These are phyloP conservation scores for Lepilemur septentrionalis DNA, from an alignment of 2,797 vertebrate species.

Conservation along the genomic window DNA sequence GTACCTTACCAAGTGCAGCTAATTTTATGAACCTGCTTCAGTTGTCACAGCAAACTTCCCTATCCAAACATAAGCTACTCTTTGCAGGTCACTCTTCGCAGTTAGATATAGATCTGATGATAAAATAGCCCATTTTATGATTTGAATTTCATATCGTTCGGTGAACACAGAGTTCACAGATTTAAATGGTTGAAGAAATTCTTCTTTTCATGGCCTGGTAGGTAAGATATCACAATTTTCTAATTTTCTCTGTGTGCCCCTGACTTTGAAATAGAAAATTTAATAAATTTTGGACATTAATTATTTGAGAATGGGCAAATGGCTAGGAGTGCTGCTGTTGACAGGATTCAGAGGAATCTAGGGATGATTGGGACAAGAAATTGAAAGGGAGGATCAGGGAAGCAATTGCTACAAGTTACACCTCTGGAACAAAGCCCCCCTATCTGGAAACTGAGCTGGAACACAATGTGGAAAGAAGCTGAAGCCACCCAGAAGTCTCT, in stretches of 20 bases:
- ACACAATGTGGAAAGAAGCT: not conserved
- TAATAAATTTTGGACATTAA: not conserved
- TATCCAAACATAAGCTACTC: not conserved
- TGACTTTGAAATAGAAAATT: not conserved
- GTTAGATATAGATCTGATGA: not conserved
- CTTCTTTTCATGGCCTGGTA: not conserved
- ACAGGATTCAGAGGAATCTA: not conserved
- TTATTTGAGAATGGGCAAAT: not conserved
- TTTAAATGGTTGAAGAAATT: not conserved
- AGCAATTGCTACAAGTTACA: not conserved
- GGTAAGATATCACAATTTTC: not conserved
- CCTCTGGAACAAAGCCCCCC: accelerated
- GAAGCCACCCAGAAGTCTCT: not conserved
- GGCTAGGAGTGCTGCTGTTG: accelerated
- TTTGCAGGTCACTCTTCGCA: not conserved
- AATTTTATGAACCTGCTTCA: not conserved
- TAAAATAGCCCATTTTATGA: not conserved
- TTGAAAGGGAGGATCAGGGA: not conserved
- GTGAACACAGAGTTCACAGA: not conserved
- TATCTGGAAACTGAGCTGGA: not conserved
- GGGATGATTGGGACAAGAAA: not conserved
- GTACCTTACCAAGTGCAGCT: accelerated
- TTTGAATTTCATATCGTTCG: not conserved
- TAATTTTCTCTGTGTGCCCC: not conserved
- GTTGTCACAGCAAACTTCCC: not conserved